Base-by-base conservation (phyloP, 1,140 invertebrate genomes). In the Euura lappo region DNA sequence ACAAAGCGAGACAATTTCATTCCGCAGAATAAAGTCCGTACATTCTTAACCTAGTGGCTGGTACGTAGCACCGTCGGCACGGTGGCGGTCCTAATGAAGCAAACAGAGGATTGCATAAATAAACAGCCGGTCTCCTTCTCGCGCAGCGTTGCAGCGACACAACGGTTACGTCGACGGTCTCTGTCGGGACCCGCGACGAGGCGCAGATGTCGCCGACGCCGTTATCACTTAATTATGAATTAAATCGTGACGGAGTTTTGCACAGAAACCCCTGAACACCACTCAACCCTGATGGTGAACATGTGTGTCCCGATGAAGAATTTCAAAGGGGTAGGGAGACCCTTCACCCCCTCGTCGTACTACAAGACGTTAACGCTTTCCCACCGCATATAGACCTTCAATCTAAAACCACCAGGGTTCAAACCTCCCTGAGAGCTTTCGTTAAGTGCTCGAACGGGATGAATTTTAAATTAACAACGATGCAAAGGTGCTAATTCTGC, bases 191-290 rank as follows among this genome's bases (percentile, higher is more conserved):
- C 60, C 60, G 60, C 60, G 8, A 10, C 60, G 69, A 73, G 68
- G 47, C 13, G 70, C 72, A 65, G 46, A 70, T 73, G 64, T 73
- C 28, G 45, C 70, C 60, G 44, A 42, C 72, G 44, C 68, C 45
- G 42, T 73, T 67, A 70, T 73, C 69, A 70, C 72, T 73, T 46
- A 73, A 73, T 73, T 73, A 73, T 73, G 68, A 68, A 73, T 73
- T 73, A 69, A 73, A 73, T 64, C 51, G 43, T 44, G 69, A 43
- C 66, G 44, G 45, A 8, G 51, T 60, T 60, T 60, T 60, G 68
- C 45, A 51, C 6, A 6, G 13, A 43, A 45, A 65, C 60, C 45
- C 10, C 46, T 69, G 72, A 73, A 69, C 69, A 69, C 72, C 68
- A 69, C 72, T 73, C 72, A 64, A 65, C 67, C 3, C 69, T 73